Evolutionary conservation across 2,888 invertebrate genomes (phyloP).

Genomic region (Melitaea athalia): DNA sequence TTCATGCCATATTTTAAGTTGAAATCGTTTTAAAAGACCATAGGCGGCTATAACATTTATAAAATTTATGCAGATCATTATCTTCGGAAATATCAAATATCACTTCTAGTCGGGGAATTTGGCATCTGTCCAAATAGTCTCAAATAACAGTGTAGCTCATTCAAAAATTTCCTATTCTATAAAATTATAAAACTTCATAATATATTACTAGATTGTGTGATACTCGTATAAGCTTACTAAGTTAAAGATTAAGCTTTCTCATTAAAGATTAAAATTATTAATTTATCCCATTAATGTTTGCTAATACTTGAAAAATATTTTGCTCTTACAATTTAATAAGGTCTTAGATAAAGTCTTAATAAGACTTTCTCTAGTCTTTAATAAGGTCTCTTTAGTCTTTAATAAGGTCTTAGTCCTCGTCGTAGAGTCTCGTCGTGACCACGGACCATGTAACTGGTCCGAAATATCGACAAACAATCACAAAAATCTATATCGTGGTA

Average conservation of each 20-base stretch:
- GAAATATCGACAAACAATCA: no score
- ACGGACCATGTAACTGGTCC: no score
- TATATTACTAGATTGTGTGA: not conserved
- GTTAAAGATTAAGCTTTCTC: not conserved
- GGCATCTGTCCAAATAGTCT: conserved; percentile 66
- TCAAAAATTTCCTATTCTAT: conserved; percentile 9
- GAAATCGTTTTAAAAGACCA: conserved; percentile 27
- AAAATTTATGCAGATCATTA: conserved; percentile 18
- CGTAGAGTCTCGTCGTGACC: no score
- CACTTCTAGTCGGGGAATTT: conserved; percentile 58
- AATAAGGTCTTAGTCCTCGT: no score
- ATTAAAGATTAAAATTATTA: not conserved
- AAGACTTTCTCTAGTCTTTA: no score
- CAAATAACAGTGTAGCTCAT: conserved; percentile 38
- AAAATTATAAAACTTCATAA: not conserved
- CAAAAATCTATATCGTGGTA: no score
- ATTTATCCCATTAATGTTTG: not conserved
- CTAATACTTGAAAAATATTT: conserved; percentile 2
- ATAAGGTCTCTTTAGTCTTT: no score
- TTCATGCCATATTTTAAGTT: conserved; percentile 26
- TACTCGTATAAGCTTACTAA: not conserved
- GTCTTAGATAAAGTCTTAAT: no score
- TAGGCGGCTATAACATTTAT: not conserved
- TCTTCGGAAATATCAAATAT: conserved; percentile 61
- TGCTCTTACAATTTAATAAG: not conserved